Conservation (phyloP, 2,888 invertebrate species). For the Drosophila sordidula region DNA sequence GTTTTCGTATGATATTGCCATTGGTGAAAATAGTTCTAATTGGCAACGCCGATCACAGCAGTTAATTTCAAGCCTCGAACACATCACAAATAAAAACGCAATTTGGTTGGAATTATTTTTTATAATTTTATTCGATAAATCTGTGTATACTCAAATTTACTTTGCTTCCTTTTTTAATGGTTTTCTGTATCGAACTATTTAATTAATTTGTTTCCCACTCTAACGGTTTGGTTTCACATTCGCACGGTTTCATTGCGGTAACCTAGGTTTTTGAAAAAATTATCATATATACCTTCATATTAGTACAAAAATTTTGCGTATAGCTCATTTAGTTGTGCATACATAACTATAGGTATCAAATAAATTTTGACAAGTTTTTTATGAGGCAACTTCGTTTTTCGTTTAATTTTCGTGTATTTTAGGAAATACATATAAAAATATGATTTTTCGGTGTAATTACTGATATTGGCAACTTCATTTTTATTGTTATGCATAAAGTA, state of each 20-base stretch:
- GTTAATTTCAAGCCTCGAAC: slow-evolving; percentile 6
- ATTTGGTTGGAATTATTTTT: slow-evolving; percentile 1
- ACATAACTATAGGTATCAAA: slow-evolving; percentile 41
- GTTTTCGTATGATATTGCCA: background rate
- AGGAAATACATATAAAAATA: slow-evolving; percentile 67
- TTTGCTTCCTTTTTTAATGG: slow-evolving; percentile 51
- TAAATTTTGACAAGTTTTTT: slow-evolving; percentile 33
- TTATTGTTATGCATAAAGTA: slow-evolving; percentile 59
- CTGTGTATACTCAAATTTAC: slow-evolving; percentile 58
- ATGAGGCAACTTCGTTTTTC: slow-evolving; percentile 45
- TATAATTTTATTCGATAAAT: slow-evolving; percentile 64
- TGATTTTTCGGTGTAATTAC: slow-evolving; percentile 65
- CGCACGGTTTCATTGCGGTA: slow-evolving; percentile 15
- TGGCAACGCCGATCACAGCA: background rate
- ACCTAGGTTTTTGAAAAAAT: slow-evolving; percentile 2
- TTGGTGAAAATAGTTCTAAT: background rate
- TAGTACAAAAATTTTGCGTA: slow-evolving; percentile 41
- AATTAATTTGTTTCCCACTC: slow-evolving; percentile 24
- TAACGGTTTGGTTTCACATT: slow-evolving; percentile 10
- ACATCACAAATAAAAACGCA: slow-evolving; percentile 15
- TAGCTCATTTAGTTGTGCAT: slow-evolving; percentile 33
- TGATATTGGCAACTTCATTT: slow-evolving; percentile 75
- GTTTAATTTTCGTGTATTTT: slow-evolving; percentile 51
- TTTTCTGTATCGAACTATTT: slow-evolving; percentile 26
- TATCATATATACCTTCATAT: slow-evolving; percentile 25